Evolutionary conservation across 2,797 vertebrate species (phyloP).

Genomic region (Pelochelys cantorii): DNA sequence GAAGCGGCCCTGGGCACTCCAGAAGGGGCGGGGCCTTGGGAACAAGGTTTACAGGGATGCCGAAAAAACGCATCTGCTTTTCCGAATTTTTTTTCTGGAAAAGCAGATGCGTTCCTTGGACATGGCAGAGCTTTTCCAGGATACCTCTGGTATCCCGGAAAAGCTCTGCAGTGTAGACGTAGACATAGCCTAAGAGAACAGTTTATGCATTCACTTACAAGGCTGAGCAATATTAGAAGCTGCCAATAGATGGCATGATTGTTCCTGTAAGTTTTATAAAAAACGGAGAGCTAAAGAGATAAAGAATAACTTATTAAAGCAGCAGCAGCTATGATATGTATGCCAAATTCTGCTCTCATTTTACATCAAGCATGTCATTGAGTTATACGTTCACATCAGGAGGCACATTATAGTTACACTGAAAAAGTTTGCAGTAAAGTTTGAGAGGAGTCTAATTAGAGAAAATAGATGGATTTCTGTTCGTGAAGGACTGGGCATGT

Average conservation of each 20-base stretch:
- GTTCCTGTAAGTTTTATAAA: neutral
- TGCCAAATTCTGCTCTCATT: neutral
- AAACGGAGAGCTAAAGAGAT: neutral
- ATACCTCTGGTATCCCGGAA: too few relatives aligned
- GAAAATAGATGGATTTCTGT: neutral
- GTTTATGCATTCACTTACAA: neutral
- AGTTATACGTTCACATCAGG: neutral
- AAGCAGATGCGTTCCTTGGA: too few relatives aligned
- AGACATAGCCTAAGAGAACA: neutral
- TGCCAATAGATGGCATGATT: slow-evolving; percentile 48
- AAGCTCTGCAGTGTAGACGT: too few relatives aligned
- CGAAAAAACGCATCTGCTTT: too few relatives aligned
- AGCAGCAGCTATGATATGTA: neutral
- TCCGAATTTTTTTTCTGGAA: too few relatives aligned
- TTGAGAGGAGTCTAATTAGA: neutral
- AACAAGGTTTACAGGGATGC: too few relatives aligned
- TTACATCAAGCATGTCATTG: neutral
- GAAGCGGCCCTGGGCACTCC: too few relatives aligned
- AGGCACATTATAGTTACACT: neutral
- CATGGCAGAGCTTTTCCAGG: too few relatives aligned
- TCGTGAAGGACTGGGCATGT: neutral
- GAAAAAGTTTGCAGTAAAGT: neutral
- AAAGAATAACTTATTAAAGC: neutral
- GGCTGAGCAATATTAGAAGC: neutral
- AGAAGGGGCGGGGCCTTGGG: too few relatives aligned